These are phyloP conservation scores for Acanthopagrus latus DNA, from an alignment of 2,797 vertebrate genomes.

Conservation along the genomic window DNA sequence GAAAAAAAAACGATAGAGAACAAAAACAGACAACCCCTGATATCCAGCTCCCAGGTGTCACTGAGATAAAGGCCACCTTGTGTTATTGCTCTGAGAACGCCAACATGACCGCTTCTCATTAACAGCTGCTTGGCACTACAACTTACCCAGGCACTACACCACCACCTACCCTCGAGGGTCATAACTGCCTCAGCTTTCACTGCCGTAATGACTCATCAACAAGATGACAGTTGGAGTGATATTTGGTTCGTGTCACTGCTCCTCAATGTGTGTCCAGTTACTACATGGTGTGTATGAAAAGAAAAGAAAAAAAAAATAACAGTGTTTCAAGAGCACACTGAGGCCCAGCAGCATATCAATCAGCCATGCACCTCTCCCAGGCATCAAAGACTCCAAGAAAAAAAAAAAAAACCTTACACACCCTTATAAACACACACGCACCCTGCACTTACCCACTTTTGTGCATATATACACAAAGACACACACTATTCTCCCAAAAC, in stretches of 20 bases:
- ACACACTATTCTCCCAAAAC: conserved; percentile 66
- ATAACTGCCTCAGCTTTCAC: conserved; percentile 61
- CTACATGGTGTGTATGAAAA: conserved; percentile 52
- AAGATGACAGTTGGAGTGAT: conserved; percentile 74
- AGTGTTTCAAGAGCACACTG: conserved; percentile 52
- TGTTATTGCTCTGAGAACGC: conserved; percentile 71
- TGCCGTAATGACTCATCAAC: conserved; percentile 65
- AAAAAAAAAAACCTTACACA: conserved; percentile 67
- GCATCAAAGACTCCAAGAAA: conserved; percentile 71
- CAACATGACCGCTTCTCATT: conserved; percentile 75
- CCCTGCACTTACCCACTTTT: conserved; percentile 78
- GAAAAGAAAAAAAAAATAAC: conserved; percentile 43
- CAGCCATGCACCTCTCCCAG: conserved; percentile 66
- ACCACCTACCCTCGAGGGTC: conserved; percentile 57
- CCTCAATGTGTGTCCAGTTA: conserved; percentile 56
- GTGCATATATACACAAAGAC: conserved; percentile 70
- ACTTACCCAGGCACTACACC: conserved; percentile 65
- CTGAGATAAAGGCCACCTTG: conserved; percentile 78
- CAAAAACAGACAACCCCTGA: conserved; percentile 25
- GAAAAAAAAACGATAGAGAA: conserved; percentile 14
- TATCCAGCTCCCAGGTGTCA: conserved; percentile 74
- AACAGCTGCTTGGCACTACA: conserved; percentile 75
- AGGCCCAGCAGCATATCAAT: conserved; percentile 71
- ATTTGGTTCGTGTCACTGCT: conserved; percentile 68
- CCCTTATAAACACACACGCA: conserved; percentile 78